Base-by-base conservation (phyloP, 1,140 invertebrate species). In the Calosoma granatense region DNA sequence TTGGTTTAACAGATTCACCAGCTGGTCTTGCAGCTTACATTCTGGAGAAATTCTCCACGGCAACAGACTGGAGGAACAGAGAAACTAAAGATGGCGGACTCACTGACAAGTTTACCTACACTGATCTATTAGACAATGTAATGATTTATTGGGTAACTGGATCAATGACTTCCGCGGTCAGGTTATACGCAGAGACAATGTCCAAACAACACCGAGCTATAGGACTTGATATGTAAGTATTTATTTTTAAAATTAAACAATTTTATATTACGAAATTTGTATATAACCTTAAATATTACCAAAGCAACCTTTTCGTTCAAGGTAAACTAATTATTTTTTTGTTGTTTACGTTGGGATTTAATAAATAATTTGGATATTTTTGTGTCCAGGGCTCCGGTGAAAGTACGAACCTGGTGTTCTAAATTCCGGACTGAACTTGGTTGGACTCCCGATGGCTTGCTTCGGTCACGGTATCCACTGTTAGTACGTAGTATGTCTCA, bases 81-180 rank as follows among this genome's bases (percentile, higher is more conserved):
- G 54, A 74, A 0, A 67, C 78, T 17, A 63, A 72, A 0, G 88
- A 94, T 69, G 92, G 90, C 15, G 88, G 88, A 1, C 65, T 94
- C 0, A 75, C 77, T 0, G 74, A 78, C 51, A 77, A 78, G 55
- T 87, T 73, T 62, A 78, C 75, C 0, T 70, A 86, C 43, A 86
- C 90, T 55, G 86, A 91, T 61, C 69, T 94, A 2, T 72, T 95
- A 1, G 92, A 93, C 60, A 92, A 93, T 66, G 66, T 95, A 0
- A 94, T 92, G 87, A 68, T 94, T 20, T 95, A 94, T 68, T 95
- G 90, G 84, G 65, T 83, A 0, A 83, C 84, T 0, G 82, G 82
- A 56, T 82, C 81, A 1, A 87, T 92, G 1, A 87, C 86, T 0
- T 85, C 88, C 0, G 87, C 87, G 0, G 73, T 81, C 63, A 76